Evolutionary conservation across 2,113 vertebrate genomes (phyloP), one percentile per base, ranked within the genome.

Genomic region (Cyanoramphus novaezelandiae): DNA sequence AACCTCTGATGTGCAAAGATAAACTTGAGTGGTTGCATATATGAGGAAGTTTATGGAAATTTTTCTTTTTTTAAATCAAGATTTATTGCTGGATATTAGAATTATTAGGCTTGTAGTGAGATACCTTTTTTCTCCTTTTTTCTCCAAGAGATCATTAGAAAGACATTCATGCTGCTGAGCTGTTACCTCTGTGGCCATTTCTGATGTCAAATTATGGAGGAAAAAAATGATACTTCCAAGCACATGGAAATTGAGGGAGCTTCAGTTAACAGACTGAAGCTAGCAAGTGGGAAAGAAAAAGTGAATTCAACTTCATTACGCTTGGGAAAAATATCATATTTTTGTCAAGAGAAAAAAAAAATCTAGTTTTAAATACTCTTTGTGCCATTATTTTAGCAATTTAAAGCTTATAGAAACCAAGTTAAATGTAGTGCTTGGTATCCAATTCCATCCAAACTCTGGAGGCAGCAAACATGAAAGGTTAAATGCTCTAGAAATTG

Each of bases 401-500:
- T 93, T 91, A 91, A 52, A 90, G 59, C 27, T 79, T 63, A 82
- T 24, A 82, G 84, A 97, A 96, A 96, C 20, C 72, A 96, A 97
- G 75, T 92, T 81, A 97, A 98, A 97, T 89, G 63, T 82, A 96
- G 77, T 85, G 79, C 21, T 93, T 90, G 77, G 70, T 94, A 94
- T 92, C 89, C 8, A 17, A 97, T 82, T 96, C 91, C 96, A 88
- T 81, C 28, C 90, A 97, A 93, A 96, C 88, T 95, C 96, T 95
- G 74, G 84, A 97, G 82, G 94, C 71, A 91, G 79, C 64, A 96
- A 97, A 97, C 43, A 52, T 39, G 88, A 97, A 98, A 98, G 97
- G 97, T 97, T 96, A 98, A 98, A 96, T 95, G 88, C 83, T 93
- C 88, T 92, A 96, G 96, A 97, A 98, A 98, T 97, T 97, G 83